Evolutionary conservation across 2,888 invertebrate genomes (phyloP).

Genomic region (Tenthredo amoena): DNA sequence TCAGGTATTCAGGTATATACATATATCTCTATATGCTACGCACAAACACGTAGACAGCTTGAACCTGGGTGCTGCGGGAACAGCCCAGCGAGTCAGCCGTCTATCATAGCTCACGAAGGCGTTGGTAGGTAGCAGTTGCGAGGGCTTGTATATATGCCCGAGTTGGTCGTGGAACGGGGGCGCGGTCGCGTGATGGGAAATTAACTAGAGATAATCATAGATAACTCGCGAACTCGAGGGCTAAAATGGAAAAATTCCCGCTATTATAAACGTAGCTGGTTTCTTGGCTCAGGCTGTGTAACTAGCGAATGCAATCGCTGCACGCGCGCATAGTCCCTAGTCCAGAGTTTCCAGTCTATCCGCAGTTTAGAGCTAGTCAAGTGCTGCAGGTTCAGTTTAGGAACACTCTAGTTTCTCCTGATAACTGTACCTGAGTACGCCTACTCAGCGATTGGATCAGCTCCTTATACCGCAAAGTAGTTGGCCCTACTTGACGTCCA

Average conservation of each 20-base stretch:
- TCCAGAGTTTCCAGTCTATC: background rate
- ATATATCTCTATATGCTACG: conserved; percentile 14
- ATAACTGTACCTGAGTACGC: conserved; percentile 30
- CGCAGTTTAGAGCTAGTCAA: conserved; percentile 19
- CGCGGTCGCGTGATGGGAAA: conserved; percentile 55
- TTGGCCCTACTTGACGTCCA: conserved; percentile 37
- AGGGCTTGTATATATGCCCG: conserved; percentile 12
- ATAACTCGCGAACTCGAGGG: conserved; percentile 52
- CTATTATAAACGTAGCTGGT: conserved; percentile 30
- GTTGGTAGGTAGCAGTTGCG: conserved; percentile 24
- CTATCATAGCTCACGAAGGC: conserved; percentile 53
- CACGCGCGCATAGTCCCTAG: conserved; percentile 18
- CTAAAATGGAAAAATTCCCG: conserved; percentile 49
- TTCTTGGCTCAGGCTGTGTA: conserved; percentile 22
- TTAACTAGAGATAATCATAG: conserved; percentile 53
- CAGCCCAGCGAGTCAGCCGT: conserved; percentile 47
- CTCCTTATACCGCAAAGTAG: conserved; percentile 17
- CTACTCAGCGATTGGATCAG: conserved; percentile 39
- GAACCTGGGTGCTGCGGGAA: conserved; percentile 26
- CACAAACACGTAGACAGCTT: conserved; percentile 27
- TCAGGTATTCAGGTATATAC: background rate
- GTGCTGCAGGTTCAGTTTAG: conserved; percentile 13
- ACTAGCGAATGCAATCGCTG: conserved; percentile 39
- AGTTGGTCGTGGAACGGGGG: conserved; percentile 39
- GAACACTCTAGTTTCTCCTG: conserved; percentile 31